Evolutionary conservation across 2,888 invertebrate species (phyloP).

Genomic region (Baccha elongata): DNA sequence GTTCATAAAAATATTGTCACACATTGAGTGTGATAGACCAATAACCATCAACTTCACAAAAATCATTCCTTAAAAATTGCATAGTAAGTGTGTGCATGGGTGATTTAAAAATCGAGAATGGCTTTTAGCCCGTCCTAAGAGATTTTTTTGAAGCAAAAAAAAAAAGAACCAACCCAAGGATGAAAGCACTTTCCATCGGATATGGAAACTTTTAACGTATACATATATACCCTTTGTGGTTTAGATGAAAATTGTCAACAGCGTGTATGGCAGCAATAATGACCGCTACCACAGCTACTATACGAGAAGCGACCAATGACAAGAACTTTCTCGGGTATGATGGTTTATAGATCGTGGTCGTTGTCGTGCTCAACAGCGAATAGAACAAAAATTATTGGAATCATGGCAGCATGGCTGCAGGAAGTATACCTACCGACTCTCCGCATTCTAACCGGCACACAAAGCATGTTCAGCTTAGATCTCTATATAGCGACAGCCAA

Average conservation of each 20-base stretch:
- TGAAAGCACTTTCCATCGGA: too few species aligned
- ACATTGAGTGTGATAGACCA: too few species aligned
- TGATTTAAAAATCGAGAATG: too few species aligned
- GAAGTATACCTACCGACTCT: constrained; percentile 51
- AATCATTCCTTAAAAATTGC: too few species aligned
- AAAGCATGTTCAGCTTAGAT: background rate
- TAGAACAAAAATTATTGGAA: constrained; percentile 62
- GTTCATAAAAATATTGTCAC: too few species aligned
- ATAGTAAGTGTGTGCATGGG: too few species aligned
- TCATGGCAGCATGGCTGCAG: constrained; percentile 62
- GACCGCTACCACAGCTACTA: constrained; percentile 21
- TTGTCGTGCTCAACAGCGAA: constrained; percentile 30
- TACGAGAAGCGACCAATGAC: background rate
- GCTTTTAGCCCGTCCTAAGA: too few species aligned
- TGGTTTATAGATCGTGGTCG: background rate
- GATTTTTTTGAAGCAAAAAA: too few species aligned
- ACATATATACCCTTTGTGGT: constrained; percentile 21
- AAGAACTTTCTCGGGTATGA: constrained; percentile 26
- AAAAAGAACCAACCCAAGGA: too few species aligned
- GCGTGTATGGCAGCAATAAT: constrained; percentile 55
- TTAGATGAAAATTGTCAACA: constrained; percentile 46
- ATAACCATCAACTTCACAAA: too few species aligned
- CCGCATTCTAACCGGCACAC: constrained; percentile 34
- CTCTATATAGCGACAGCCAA: background rate
- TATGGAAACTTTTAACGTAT: too few species aligned